phyloP scores from a whole-genome alignment of 2,113 vertebrate genomes.

The Eublepharis macularius region DNA sequence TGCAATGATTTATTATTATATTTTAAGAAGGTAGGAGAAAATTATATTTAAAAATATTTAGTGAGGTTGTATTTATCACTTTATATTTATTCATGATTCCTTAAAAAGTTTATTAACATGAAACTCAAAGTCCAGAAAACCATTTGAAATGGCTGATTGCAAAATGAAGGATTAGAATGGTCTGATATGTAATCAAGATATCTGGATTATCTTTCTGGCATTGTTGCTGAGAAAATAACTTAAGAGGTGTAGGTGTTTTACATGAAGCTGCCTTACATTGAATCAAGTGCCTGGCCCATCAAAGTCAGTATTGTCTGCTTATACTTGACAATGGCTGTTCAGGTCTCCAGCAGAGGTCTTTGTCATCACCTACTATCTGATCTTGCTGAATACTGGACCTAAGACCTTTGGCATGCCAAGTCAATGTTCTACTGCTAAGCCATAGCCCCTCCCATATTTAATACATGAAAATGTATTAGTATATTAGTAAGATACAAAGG shows the following conservation, averaged over 20 bases:
- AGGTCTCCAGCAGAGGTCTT: too few species aligned
- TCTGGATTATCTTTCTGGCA: constrained; percentile 49
- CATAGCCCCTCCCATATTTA: too few species aligned
- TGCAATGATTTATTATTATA: constrained; percentile 23
- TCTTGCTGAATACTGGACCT: too few species aligned
- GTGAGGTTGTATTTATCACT: constrained; percentile 33
- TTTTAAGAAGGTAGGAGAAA: not conserved
- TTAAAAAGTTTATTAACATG: constrained; percentile 50
- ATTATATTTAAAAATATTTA: constrained; percentile 26
- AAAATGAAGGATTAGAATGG: constrained; percentile 23
- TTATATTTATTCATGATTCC: constrained; percentile 20
- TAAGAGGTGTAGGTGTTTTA: too few species aligned
- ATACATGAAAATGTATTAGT: not conserved
- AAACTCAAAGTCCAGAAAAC: constrained; percentile 33
- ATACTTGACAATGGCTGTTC: too few species aligned
- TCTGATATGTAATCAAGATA: constrained; percentile 49
- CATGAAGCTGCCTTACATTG: too few species aligned
- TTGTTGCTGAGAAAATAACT: constrained; percentile 23
- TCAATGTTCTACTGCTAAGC: not conserved
- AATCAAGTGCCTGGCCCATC: too few species aligned
- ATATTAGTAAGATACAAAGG: not conserved
- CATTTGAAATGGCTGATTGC: constrained; percentile 43
- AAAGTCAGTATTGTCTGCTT: too few species aligned
- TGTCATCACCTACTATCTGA: too few species aligned
- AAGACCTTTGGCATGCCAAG: too few species aligned